Evolutionary conservation across 2,888 invertebrate genomes (phyloP).

Genomic region (Cerceris ruficornis): DNA sequence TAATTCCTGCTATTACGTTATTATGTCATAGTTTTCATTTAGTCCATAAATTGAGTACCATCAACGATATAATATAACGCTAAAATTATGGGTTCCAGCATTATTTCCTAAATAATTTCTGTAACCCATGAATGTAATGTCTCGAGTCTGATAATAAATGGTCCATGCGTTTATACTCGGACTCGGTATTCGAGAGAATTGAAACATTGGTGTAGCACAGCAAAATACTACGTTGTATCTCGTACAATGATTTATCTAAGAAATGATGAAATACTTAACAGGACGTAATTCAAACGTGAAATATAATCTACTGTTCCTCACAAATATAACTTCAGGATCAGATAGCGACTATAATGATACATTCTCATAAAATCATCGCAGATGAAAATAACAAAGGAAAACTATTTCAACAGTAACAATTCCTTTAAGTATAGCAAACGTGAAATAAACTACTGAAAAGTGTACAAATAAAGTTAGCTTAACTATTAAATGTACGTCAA

Average conservation of each 20-base stretch:
- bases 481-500: too few species aligned
- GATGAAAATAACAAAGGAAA: too few species aligned
- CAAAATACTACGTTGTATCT: not conserved
- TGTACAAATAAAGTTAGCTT: too few species aligned
- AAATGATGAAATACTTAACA: too few species aligned
- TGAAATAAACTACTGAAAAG: too few species aligned
- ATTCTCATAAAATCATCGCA: too few species aligned
- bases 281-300: too few species aligned
- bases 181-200: conserved; percentile 5
- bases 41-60: conserved; percentile 9
- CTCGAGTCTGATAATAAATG: conserved; percentile 28
- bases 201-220: conserved; percentile 20
- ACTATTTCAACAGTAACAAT: too few species aligned
- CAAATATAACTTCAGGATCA: too few species aligned
- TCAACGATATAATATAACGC: conserved; percentile 7
- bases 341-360: too few species aligned
- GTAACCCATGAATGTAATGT: conserved; percentile 11
- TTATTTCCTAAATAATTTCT: conserved; percentile 32
- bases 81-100: not conserved
- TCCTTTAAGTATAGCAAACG: too few species aligned
- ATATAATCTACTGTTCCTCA: too few species aligned
- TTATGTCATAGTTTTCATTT: conserved; percentile 12
- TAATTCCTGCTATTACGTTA: not conserved
- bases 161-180: conserved; percentile 17
- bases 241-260: not conserved